Base-by-base conservation (phyloP, 2,888 invertebrate species). In the Nymphalis urticae region DNA sequence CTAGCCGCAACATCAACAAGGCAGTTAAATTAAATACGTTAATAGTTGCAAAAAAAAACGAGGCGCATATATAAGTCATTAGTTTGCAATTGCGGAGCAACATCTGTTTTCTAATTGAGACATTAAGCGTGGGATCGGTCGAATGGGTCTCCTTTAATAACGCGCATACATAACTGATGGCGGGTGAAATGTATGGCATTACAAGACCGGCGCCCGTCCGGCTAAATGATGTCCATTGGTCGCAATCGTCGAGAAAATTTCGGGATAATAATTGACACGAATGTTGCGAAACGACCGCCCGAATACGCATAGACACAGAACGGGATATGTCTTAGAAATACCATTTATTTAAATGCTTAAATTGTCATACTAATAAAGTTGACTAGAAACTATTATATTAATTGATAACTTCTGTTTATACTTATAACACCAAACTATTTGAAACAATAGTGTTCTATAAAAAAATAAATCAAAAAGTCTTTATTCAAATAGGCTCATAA, bases 21-120 rank as follows among this genome's bases (percentile, higher is more conserved):
- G 42, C 4, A 13, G 4, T 13, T 42, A 42, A 42, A 42, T 13
- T 13, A 21, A 51, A 53, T 16, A 53, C 24, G 2, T 53, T 16
- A 82, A 79, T 76, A 73, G 24, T 24, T 53, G 27, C 48, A 69
- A 68, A 76, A 77, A 9, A n/a, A 81, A 82, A 75, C 73, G 76
- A 75, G 68, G 73, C 75, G 68, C 76, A 56, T 32, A 81, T 83
- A 84, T 84, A 86, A 87, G 85, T 77, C 80, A 85, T 84, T 83
- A 85, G 84, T 85, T 82, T 77, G 81, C 83, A 80, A 84, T 86
- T 82, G 78, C 79, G 73, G 71, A 72, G 74, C 71, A 81, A 78
- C 89, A 88, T 88, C 86, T 89, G 89, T 86, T 86, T 85, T 86
- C 86, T 89, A 89, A 90, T 90, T 88, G 88, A 89, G 87, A 85